These are phyloP conservation scores for Larimichthys crocea DNA, from an alignment of 2,113 vertebrate genomes.

Conservation along the genomic window DNA sequence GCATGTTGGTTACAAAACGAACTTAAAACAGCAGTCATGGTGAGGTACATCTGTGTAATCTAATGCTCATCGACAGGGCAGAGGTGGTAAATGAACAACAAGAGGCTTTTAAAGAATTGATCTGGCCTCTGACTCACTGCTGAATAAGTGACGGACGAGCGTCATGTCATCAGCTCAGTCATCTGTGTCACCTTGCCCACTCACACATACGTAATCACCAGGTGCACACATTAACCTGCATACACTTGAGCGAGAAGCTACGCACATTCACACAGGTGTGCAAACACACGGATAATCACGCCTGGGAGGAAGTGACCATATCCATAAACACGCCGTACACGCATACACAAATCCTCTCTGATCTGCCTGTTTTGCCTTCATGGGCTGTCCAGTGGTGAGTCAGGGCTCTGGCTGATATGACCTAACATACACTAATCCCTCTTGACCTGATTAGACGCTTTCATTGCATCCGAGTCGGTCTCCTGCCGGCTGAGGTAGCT, in stretches of 20 bases:
- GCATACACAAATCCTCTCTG: constrained; percentile 46
- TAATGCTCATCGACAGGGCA: constrained; percentile 35
- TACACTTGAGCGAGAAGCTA: constrained; percentile 17
- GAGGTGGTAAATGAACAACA: constrained; percentile 44
- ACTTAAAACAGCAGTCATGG: constrained; percentile 1
- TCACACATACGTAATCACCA: constrained; percentile 32
- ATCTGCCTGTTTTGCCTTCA: constrained; percentile 27
- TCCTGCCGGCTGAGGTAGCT: constrained; percentile 35
- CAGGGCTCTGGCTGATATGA: constrained; percentile 56
- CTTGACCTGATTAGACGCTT: constrained; percentile 48
- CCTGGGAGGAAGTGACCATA: constrained; percentile 32
- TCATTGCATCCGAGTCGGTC: not conserved
- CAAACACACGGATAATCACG: constrained; percentile 44
- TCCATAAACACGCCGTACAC: constrained; percentile 22
- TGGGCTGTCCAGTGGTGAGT: constrained; percentile 57
- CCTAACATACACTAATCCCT: constrained; percentile 58
- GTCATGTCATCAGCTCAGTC: constrained; percentile 33
- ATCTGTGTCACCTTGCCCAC: constrained; percentile 34
- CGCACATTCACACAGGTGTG: constrained; percentile 44
- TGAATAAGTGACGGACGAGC: constrained; percentile 42
- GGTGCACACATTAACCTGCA: constrained; percentile 7
- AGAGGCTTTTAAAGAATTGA: constrained; percentile 68
- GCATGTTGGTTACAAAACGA: not conserved
- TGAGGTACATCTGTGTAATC: constrained; percentile 28
- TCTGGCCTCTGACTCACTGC: constrained; percentile 64